Evolutionary conservation across 2,888 invertebrate species (phyloP), one percentile per base, ranked within the genome.

Genomic region (Hydriomena furcata): DNA sequence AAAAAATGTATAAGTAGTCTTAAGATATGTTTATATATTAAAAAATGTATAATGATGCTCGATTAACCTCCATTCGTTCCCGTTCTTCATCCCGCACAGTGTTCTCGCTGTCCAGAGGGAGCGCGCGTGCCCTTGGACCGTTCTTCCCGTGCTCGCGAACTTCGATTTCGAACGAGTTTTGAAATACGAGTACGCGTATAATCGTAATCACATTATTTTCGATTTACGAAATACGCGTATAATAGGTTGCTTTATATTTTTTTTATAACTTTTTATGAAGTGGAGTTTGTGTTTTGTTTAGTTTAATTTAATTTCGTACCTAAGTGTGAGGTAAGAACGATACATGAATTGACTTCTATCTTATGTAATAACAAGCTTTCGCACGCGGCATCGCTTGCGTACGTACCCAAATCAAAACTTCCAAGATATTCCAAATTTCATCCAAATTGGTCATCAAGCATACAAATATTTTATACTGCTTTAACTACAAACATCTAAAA

Each of bases 21-120:
- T n/a, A n/a, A n/a, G n/a, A n/a, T n/a, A n/a, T n/a, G n/a, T n/a
- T n/a, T n/a, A n/a, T n/a, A n/a, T n/a, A n/a, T n/a, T n/a, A n/a
- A n/a, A n/a, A n/a, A n/a, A n/a, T n/a, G n/a, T n/a, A n/a, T n/a
- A n/a, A n/a, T n/a, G 45, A 41, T 38, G n/a, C 17, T 24, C 10
- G 24, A 47, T 49, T 41, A 55, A 53, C 55, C 54, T 52, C 53
- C 53, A 52, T 52, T 53, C 59, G 40, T 47, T 41, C 48, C 54
- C 56, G 35, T 48, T 38, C 10, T 41, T 61, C 66, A 58, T 61
- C 71, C 61, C 65, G 61, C 84, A 84, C 71, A 84, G 71, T 76
- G 55, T 67, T 71, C 73, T 75, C 74, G 80, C 63, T 71, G 62
- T 62, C 71, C 74, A 74, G 37, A 66, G 75, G 75, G 78, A 74